These are phyloP conservation scores for Mesoligia furuncula DNA, from an alignment of 2,888 invertebrate species.

Conservation along the genomic window DNA sequence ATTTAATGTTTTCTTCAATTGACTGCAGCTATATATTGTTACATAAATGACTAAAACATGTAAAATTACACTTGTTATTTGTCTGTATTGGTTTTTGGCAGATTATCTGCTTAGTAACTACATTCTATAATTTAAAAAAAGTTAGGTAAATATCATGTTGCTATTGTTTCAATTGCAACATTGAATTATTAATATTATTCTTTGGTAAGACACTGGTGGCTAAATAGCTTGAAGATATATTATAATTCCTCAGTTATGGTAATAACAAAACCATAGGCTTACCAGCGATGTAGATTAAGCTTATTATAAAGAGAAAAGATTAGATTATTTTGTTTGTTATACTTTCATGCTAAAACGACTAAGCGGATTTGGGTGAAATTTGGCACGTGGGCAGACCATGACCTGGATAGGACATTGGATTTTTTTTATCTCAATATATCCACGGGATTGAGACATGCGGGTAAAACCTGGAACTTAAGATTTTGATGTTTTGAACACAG, in stretches of 20 bases:
- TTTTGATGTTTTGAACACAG: too few species aligned
- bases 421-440: too few species aligned
- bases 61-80: too few species aligned
- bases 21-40: not conserved
- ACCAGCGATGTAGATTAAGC: not conserved
- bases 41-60: not conserved
- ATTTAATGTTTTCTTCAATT: not conserved
- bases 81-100: too few species aligned
- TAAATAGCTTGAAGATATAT: too few species aligned
- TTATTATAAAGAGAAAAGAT: not conserved
- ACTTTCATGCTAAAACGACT: not conserved
- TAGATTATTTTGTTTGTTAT: not conserved
- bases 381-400: not conserved
- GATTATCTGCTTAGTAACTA: not conserved
- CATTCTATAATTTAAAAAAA: too few species aligned
- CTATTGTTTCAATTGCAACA: not conserved
- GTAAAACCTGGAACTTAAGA: too few species aligned
- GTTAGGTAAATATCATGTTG: not conserved
- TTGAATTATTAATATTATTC: not conserved
- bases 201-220: not conserved
- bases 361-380: not conserved
- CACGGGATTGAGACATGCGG: too few species aligned
- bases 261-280: not conserved
- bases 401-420: too few species aligned
- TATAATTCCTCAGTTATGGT: too few species aligned